These are phyloP conservation scores for Bubo bubo DNA, from an alignment of 2,113 vertebrate species.

Conservation along the genomic window DNA sequence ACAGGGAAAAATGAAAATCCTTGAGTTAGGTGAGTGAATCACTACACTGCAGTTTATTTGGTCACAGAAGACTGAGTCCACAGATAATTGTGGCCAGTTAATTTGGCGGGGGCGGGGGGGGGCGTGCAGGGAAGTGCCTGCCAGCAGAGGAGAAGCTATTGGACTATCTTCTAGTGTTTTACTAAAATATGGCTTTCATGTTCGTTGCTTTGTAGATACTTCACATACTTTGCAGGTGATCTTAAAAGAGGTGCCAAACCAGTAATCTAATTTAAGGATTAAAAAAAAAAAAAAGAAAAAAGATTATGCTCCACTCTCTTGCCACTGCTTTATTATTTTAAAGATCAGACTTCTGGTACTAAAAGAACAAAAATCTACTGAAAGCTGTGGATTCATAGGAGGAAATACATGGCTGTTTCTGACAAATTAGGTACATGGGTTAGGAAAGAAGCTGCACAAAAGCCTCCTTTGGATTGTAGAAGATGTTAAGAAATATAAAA, in stretches of 20 bases:
- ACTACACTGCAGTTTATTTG: neutral
- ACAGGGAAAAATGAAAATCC: neutral
- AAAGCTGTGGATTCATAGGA: neutral
- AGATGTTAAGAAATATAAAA: neutral
- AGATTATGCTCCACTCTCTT: neutral
- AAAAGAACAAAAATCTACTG: neutral
- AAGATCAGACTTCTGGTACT: neutral
- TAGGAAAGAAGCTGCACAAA: neutral
- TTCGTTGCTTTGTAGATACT: neutral
- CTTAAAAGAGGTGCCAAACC: neutral
- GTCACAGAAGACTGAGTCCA: neutral
- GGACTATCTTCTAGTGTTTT: neutral
- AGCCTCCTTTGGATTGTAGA: neutral
- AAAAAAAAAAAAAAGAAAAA: neutral
- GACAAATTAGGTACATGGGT: neutral
- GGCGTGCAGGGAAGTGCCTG: neutral
- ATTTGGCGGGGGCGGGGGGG: too few species aligned
- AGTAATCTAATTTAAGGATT: neutral
- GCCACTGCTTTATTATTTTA: neutral
- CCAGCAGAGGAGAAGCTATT: neutral
- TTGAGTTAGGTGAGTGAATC: neutral
- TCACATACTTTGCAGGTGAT: neutral
- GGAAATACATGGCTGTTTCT: neutral
- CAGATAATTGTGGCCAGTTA: neutral
- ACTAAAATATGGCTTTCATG: neutral